These are phyloP conservation scores for Selenia dentaria DNA, from an alignment of 2,888 invertebrate species.

Conservation along the genomic window DNA sequence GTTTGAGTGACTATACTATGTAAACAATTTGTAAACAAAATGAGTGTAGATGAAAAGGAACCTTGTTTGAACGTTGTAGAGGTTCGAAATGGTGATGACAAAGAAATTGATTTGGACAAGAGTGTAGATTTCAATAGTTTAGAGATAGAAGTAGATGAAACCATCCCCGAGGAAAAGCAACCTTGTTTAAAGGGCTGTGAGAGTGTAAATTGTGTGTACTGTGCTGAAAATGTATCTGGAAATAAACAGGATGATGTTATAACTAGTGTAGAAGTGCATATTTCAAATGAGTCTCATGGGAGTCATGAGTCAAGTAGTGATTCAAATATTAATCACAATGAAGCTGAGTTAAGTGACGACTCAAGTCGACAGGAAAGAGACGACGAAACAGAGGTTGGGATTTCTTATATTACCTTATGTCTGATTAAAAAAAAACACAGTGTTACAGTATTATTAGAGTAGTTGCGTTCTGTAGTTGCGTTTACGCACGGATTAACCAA, in stretches of 20 bases:
- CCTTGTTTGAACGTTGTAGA: constrained; percentile 40
- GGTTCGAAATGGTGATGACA: constrained; percentile 24
- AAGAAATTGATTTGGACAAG: constrained; percentile 16
- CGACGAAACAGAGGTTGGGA: constrained; percentile 17
- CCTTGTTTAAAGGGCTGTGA: constrained; percentile 38
- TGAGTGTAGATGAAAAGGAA: constrained; percentile 60
- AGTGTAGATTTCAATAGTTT: constrained; percentile 7
- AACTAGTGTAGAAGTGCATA: constrained; percentile 7
- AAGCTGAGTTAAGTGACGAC: constrained; percentile 29
- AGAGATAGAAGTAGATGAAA: constrained; percentile 17
- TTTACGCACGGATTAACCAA: no score
- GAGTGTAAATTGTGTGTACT: constrained; percentile 22
- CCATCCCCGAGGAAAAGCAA: constrained; percentile 35
- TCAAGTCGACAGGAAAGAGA: constrained; percentile 11
- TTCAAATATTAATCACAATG: constrained; percentile 19
- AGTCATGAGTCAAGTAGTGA: constrained; percentile 41
- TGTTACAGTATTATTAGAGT: no score
- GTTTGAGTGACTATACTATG: constrained; percentile 22
- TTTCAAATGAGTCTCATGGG: constrained; percentile 7
- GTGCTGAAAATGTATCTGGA: constrained; percentile 8
- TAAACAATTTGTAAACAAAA: constrained; percentile 40
- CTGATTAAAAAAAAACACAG: no score
- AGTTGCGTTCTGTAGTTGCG: no score
- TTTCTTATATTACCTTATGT: no score
- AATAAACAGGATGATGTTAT: constrained; percentile 16